phyloP scores from a whole-genome alignment of 2,888 invertebrate species.

The Atethmia centrago region DNA sequence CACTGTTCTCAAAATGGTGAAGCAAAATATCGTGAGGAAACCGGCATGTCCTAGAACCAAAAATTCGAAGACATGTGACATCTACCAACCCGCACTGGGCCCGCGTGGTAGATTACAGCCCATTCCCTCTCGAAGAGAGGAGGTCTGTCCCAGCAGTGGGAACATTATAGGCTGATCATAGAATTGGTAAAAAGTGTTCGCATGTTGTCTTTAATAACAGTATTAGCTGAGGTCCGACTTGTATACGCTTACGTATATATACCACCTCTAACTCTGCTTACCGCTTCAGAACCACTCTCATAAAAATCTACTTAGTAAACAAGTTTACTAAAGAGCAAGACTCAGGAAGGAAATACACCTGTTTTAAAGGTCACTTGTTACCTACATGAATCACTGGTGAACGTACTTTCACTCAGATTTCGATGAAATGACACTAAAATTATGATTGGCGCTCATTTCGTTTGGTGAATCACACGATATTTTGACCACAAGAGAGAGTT shows the following conservation, averaged over 20 bases:
- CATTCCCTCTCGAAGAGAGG: too few species aligned
- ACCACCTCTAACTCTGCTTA: neutral
- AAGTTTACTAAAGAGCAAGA: constrained; percentile 21
- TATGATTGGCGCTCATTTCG: constrained; percentile 39
- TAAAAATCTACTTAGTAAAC: constrained; percentile 36
- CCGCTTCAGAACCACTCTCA: neutral
- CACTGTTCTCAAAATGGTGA: too few species aligned
- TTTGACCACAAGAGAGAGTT: neutral
- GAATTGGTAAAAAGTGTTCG: neutral
- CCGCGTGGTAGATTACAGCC: too few species aligned
- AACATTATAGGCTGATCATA: too few species aligned
- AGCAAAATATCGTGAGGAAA: too few species aligned
- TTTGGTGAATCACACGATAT: constrained; percentile 44
- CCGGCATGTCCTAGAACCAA: too few species aligned
- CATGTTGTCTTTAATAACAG: neutral
- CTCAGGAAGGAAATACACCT: constrained; percentile 64
- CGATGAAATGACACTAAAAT: constrained; percentile 39
- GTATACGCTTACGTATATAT: neutral
- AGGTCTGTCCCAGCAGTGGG: too few species aligned
- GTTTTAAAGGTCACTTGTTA: constrained; percentile 58
- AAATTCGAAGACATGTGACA: too few species aligned
- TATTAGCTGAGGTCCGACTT: neutral
- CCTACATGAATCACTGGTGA: constrained; percentile 50
- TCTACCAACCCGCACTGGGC: too few species aligned
- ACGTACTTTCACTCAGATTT: constrained; percentile 59